Evolutionary conservation across 2,888 invertebrate genomes (phyloP).

Genomic region (Poecilus cupreus): DNA sequence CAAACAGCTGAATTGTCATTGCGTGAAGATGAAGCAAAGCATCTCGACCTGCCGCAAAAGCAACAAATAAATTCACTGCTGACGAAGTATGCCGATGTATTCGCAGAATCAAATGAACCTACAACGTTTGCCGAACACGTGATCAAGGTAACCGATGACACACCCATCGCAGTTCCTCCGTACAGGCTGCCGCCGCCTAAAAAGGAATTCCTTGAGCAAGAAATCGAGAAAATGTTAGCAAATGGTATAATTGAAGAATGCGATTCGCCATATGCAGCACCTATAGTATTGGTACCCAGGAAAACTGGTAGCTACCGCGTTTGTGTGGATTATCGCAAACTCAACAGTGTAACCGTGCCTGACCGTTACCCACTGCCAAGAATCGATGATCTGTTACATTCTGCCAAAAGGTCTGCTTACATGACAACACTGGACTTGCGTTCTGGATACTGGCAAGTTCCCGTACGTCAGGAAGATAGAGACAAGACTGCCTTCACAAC

Average conservation of each 20-base stretch:
- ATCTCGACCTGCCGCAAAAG: neutral
- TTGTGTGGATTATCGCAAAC: slow-evolving; percentile 4
- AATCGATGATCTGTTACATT: slow-evolving; percentile 24
- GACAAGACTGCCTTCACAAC: slow-evolving; percentile 17
- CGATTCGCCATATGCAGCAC: slow-evolving; percentile 28
- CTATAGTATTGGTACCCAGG: neutral
- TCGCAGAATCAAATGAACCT: neutral
- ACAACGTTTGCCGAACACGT: slow-evolving; percentile 60
- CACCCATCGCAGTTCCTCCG: neutral
- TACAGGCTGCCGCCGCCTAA: slow-evolving; percentile 64
- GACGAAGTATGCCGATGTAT: neutral
- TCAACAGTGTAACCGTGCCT: slow-evolving; percentile 17
- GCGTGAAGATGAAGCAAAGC: neutral
- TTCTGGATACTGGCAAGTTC: slow-evolving; percentile 19
- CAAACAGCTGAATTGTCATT: neutral
- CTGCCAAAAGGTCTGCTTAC: neutral
- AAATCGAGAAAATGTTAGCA: neutral
- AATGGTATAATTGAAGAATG: slow-evolving; percentile 8
- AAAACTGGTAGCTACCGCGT: neutral
- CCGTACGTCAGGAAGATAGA: neutral
- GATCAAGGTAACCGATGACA: neutral
- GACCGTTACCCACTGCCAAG: slow-evolving; percentile 26
- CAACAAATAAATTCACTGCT: neutral
- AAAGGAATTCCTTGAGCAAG: slow-evolving; percentile 61
- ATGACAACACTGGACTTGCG: slow-evolving; percentile 2